A percentile compares a stretch with the other conserved stretches of the same genome.
Evolutionary conservation across 2,888 invertebrate genomes (phyloP).

Genomic region (Chymomyza amoena): DNA sequence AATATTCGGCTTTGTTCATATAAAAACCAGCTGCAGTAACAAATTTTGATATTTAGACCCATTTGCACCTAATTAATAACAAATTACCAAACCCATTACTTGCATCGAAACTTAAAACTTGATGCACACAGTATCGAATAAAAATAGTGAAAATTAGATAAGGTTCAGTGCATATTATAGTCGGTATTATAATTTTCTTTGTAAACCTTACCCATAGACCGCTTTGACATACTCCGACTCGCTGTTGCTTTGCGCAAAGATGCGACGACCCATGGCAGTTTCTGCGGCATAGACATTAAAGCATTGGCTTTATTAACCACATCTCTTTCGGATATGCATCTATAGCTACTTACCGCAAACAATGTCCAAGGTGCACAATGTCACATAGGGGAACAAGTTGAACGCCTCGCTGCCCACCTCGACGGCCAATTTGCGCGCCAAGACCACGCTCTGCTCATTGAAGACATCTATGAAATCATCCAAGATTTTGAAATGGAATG

Average conservation of each 20-base stretch:
- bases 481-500: constrained; percentile 85
- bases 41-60: too few species aligned
- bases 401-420: constrained; percentile 78
- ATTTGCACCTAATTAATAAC: too few species aligned
- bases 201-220: constrained; percentile 81
- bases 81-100: too few species aligned
- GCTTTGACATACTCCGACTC: constrained; percentile 83
- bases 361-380: constrained; percentile 83
- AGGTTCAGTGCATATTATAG: not conserved
- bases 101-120: too few species aligned
- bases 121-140: not conserved
- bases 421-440: constrained; percentile 80
- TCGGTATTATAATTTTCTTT: not conserved
- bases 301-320: not conserved
- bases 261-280: constrained; percentile 84
- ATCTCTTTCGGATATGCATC: constrained; percentile 23
- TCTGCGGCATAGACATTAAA: constrained; percentile 78
- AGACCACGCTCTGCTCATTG: constrained; percentile 81
- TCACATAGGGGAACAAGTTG: constrained; percentile 82
- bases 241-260: constrained; percentile 82
- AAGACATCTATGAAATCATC: constrained; percentile 84
- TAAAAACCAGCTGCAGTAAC: too few species aligned
- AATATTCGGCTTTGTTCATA: too few species aligned
- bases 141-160: not conserved
- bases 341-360: constrained; percentile 81